phyloP scores from a whole-genome alignment of 2,888 invertebrate species.

The Thumatha senex region DNA sequence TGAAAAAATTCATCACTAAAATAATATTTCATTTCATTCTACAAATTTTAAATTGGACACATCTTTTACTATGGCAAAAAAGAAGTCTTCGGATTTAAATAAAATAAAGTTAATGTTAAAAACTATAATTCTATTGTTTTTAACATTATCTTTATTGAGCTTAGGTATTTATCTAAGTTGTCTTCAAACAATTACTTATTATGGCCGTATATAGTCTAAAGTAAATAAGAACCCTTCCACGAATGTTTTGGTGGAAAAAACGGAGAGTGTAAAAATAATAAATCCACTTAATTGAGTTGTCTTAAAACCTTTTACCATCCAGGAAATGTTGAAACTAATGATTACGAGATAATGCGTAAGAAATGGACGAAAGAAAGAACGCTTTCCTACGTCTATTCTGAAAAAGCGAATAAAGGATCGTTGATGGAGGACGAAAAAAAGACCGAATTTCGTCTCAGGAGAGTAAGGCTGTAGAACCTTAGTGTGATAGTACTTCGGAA shows the following conservation, averaged over 20 bases:
- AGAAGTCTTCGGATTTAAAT: no score
- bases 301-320: constrained; percentile 65
- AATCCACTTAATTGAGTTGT: constrained; percentile 64
- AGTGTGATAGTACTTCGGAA: constrained; percentile 40
- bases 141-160: no score
- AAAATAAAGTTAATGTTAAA: no score
- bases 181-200: no score
- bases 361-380: constrained; percentile 73
- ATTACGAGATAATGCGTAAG: constrained; percentile 80
- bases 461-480: constrained; percentile 80
- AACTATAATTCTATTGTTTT: no score
- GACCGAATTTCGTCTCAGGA: constrained; percentile 80
- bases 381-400: constrained; percentile 73
- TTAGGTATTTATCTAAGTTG: no score
- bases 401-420: constrained; percentile 78
- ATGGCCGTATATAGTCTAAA: background rate
- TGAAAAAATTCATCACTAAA: no score
- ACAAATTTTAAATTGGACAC: no score
- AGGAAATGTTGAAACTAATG: constrained; percentile 74
- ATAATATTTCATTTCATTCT: no score
- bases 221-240: background rate
- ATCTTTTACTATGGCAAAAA: no score
- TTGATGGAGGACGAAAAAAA: constrained; percentile 78
- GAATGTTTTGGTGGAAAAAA: constrained; percentile 6
- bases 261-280: constrained; percentile 47